These are phyloP conservation scores for Drosophila cracens DNA, from an alignment of 2,888 invertebrate genomes.

Conservation along the genomic window DNA sequence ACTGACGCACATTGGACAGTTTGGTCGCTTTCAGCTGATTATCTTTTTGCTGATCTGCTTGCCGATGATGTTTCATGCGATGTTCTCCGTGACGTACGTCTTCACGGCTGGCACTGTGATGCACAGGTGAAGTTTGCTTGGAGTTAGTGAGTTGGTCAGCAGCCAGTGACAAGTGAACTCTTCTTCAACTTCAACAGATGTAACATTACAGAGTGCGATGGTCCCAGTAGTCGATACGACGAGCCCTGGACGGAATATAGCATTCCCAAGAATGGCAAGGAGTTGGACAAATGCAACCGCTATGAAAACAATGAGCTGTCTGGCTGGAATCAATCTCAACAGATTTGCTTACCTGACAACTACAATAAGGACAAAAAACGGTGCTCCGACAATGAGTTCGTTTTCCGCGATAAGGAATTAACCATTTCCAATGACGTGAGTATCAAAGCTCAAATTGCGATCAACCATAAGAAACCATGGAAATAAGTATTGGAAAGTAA, in stretches of 20 bases:
- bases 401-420: slow-evolving; percentile 87
- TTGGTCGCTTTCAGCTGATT: slow-evolving; percentile 88
- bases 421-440: slow-evolving; percentile 89
- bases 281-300: slow-evolving; percentile 85
- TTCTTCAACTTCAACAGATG: slow-evolving; percentile 78
- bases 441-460: slow-evolving; percentile 62
- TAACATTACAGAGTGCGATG: slow-evolving; percentile 84
- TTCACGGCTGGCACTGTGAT: slow-evolving; percentile 89
- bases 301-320: slow-evolving; percentile 70
- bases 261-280: slow-evolving; percentile 84
- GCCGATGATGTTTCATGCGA: slow-evolving; percentile 88
- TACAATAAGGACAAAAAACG: slow-evolving; percentile 84
- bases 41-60: slow-evolving; percentile 87
- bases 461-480: no score
- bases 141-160: slow-evolving; percentile 10
- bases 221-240: slow-evolving; percentile 64
- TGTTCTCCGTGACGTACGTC: slow-evolving; percentile 89
- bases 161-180: slow-evolving; percentile 9
- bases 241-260: slow-evolving; percentile 86
- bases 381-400: slow-evolving; percentile 85
- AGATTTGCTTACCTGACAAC: slow-evolving; percentile 84
- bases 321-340: slow-evolving; percentile 49
- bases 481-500: background rate
- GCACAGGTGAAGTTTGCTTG: slow-evolving; percentile 87
- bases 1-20: slow-evolving; percentile 86